A percentile compares a stretch with the other conserved stretches of the same genome.
Conservation (phyloP, 2,888 invertebrate genomes). For the Drosophila lutescens region DNA sequence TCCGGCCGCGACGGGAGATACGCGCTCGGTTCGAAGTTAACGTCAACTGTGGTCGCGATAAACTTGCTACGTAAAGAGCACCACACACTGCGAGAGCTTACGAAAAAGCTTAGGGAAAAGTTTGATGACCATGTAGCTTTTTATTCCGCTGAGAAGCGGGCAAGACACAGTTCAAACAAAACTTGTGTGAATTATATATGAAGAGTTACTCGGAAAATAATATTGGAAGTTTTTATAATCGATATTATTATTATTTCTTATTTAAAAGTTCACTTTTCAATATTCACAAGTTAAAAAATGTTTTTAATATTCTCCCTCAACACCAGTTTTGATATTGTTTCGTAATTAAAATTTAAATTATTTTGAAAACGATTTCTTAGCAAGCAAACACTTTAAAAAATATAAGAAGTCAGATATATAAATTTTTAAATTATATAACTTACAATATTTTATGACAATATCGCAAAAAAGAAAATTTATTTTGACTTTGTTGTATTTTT, state of each 20-base stretch:
- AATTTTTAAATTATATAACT: no score
- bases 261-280: no score
- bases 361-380: no score
- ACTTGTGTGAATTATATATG: conserved; percentile 8
- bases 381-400: no score
- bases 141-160: neutral
- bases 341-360: no score
- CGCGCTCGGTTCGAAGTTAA: conserved; percentile 65
- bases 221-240: neutral
- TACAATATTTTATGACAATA: no score
- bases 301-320: no score
- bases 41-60: conserved; percentile 52
- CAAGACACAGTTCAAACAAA: neutral
- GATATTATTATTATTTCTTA: neutral
- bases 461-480: no score
- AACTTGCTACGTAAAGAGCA: conserved; percentile 34
- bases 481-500: no score
- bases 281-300: no score
- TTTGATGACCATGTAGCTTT: conserved; percentile 5
- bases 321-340: no score
- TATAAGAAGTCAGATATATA: no score
- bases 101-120: conserved; percentile 49
- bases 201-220: neutral
- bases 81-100: conserved; percentile 32
- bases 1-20: conserved; percentile 41